Percentiles rank a stretch among this genome's conserved stretches.
Conservation (phyloP, 1,140 invertebrate species). For the Chrysoperla carnea region DNA sequence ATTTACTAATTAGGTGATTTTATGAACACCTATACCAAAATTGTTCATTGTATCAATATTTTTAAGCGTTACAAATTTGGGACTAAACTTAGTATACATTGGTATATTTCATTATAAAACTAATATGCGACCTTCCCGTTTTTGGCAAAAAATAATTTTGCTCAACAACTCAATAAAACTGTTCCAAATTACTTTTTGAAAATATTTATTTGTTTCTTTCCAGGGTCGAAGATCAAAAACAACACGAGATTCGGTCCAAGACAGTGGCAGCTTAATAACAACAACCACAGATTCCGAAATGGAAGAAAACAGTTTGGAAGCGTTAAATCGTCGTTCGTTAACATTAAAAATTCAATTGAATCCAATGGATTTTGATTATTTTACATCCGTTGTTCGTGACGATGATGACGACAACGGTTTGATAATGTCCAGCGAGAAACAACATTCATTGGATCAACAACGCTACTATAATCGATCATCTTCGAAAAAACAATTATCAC, state of each 20-base stretch:
- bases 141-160: no score
- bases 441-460: background rate
- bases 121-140: no score
- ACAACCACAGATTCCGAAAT: slow-evolving; percentile 30
- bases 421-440: background rate
- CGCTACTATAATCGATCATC: no score
- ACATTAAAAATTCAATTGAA: slow-evolving; percentile 35
- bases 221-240: background rate
- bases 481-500: no score
- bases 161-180: no score
- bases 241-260: background rate
- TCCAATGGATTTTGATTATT: slow-evolving; percentile 46
- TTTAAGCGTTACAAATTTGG: no score
- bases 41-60: no score
- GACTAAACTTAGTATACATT: no score
- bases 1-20: no score
- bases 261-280: background rate
- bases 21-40: no score
- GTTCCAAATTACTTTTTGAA: no score
- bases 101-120: no score
- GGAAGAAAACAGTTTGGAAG: slow-evolving; percentile 30
- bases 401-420: slow-evolving; percentile 27
- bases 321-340: slow-evolving; percentile 27
- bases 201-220: background rate
- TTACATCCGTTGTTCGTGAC: slow-evolving; percentile 33